These are phyloP conservation scores for Gymnothorax javanicus DNA, from an alignment of 2,797 vertebrate genomes.

Conservation along the genomic window DNA sequence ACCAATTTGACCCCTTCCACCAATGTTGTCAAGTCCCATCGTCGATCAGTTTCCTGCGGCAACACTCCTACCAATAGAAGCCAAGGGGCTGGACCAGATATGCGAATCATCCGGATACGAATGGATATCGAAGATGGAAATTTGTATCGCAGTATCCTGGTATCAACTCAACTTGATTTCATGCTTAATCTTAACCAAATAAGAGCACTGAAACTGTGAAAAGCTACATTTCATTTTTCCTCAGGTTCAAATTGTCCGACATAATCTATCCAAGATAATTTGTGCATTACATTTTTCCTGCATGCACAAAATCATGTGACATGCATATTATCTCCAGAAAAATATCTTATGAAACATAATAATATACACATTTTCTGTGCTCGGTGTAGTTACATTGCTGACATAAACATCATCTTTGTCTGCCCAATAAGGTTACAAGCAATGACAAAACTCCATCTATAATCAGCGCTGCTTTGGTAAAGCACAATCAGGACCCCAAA, in stretches of 20 bases:
- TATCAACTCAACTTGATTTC: constrained; percentile 48
- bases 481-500: constrained; percentile 81
- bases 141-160: constrained; percentile 90
- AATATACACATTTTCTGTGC: constrained; percentile 25
- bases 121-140: constrained; percentile 87
- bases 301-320: not conserved
- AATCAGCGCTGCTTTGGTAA: constrained; percentile 84
- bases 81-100: constrained; percentile 75
- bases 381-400: constrained; percentile 42
- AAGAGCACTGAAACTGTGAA: not conserved
- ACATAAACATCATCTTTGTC: constrained; percentile 37
- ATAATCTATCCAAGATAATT: not conserved
- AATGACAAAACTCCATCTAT: constrained; percentile 89
- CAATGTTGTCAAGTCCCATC: constrained; percentile 74
- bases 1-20: constrained; percentile 64
- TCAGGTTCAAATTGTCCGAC: not conserved
- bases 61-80: constrained; percentile 62
- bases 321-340: not conserved
- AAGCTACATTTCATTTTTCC: not conserved
- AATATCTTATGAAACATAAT: not conserved
- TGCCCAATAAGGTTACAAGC: constrained; percentile 80
- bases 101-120: constrained; percentile 83
- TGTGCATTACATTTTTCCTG: not conserved
- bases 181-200: not conserved
- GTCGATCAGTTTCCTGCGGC: constrained; percentile 79